Percentiles rank a stretch among this genome's conserved stretches.
Evolutionary conservation across 2,888 invertebrate genomes (phyloP).

Genomic region (Pristionchus mayeri): DNA sequence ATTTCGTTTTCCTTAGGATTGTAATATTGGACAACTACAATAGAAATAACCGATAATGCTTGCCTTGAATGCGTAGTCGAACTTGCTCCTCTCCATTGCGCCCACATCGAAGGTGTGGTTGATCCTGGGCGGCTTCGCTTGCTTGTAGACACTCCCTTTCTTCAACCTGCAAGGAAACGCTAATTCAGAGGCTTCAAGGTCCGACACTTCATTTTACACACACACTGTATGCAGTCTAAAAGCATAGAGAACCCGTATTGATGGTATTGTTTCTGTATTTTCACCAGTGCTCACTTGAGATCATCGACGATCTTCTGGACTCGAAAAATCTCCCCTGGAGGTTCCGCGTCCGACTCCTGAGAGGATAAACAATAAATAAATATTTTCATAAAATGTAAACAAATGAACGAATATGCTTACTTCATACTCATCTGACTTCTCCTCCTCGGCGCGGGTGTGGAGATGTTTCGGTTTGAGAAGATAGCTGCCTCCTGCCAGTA

Average conservation of each 20-base stretch:
- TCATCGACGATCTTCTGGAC: neutral
- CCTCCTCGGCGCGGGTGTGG: no score
- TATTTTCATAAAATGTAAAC: no score
- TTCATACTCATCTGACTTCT: conserved; percentile 32
- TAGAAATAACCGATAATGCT: no score
- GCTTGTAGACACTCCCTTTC: neutral
- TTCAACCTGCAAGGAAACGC: neutral
- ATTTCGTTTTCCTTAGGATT: no score
- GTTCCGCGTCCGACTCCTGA: conserved; percentile 27
- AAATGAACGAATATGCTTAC: neutral
- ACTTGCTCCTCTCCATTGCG: neutral
- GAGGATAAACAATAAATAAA: neutral
- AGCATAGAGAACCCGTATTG: neutral
- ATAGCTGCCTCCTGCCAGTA: no score
- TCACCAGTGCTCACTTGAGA: no score
- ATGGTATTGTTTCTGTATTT: neutral
- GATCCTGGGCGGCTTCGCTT: neutral
- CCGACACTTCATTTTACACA: no score
- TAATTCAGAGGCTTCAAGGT: no score
- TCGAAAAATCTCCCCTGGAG: neutral
- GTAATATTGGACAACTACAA: no score
- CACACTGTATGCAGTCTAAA: no score
- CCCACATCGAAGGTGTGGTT: neutral
- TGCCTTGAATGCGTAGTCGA: conserved; percentile 14
- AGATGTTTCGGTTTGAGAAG: no score